Percentiles rank a stretch among this genome's conserved stretches.
Evolutionary conservation across 2,113 vertebrate species (phyloP).

Genomic region (Tor tambroides): DNA sequence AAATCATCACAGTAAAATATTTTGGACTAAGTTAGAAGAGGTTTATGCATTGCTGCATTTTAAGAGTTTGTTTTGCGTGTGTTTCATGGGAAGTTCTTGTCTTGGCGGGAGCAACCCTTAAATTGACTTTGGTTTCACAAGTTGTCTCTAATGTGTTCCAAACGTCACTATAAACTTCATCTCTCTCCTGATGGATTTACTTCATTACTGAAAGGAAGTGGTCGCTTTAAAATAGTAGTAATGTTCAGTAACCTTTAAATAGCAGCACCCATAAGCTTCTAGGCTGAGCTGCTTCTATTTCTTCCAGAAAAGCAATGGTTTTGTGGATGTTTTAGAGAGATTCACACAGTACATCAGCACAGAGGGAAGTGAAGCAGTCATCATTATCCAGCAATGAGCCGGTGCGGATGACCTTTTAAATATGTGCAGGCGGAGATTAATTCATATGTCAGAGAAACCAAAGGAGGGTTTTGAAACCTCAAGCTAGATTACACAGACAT

Average conservation of each 20-base stretch:
- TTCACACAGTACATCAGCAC: not conserved
- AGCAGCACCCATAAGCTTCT: not conserved
- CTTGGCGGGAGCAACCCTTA: not conserved
- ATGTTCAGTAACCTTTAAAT: conserved; percentile 24
- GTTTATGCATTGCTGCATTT: not conserved
- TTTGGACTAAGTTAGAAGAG: not conserved
- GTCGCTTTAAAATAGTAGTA: not conserved
- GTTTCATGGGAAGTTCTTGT: not conserved
- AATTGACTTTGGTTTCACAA: not conserved
- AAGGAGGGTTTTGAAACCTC: conserved; percentile 18
- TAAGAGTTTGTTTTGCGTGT: not conserved
- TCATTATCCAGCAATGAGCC: conserved; percentile 43
- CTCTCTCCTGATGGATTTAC: not conserved
- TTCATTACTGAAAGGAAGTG: not conserved
- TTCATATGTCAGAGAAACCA: conserved; percentile 45
- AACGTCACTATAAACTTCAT: not conserved
- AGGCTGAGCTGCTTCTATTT: not conserved
- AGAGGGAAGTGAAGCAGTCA: conserved; percentile 15
- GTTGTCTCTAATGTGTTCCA: not conserved
- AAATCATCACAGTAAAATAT: not conserved
- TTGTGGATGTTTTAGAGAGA: conserved; percentile 13
- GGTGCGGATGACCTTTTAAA: conserved; percentile 42
- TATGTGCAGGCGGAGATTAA: conserved; percentile 45
- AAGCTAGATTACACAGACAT: conserved; percentile 19
- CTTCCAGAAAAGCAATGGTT: not conserved